Evolutionary conservation across 92 coral and sea anemone species (phyloP), one percentile per base, ranked within the genome.

Genomic region (Epizoanthus fatuus): DNA sequence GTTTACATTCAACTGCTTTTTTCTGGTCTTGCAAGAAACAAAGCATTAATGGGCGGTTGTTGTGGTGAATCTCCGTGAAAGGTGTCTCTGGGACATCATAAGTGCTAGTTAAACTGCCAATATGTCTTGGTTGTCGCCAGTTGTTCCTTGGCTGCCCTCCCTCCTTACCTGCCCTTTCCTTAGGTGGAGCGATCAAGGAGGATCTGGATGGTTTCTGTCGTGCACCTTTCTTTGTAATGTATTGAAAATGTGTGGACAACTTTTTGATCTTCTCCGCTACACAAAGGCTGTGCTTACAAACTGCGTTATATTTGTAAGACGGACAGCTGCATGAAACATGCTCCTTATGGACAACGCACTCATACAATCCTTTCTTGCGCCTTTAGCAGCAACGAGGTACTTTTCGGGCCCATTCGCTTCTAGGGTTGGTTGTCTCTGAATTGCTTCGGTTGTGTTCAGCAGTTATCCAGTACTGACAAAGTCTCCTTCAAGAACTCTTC

Each of bases 61-160:
- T 88, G 83, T 83, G 88, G 60, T 88, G 88, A 57, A 82, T 67
- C 8, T 72, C 88, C 15, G 67, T 88, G 73, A 69, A 88, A 10
- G 80, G 91, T 40, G 45, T 40, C 45, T 40, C 45, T 40, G 45
- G 45, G 45, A 40, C 45, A 40, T 40, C 45, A 40, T 40, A 40
- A 40, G 45, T 40, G 45, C 45, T 40, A 40, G 45, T 40, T 40
- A 1, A 40, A 40, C 45, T 40, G 45, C 45, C 45, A 40, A 1
- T 1, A 40, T 40, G 45, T 5, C 45, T 40, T 40, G 45, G 6
- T 40, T 40, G 45, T 40, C 45, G 45, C 45, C 45, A 40, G 45
- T 40, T 40, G 45, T 40, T 40, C 45, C 45, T n/a, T n/a, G n/a
- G n/a, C n/a, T n/a, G n/a, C n/a, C n/a, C n/a, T n/a, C n/a, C n/a